Evolutionary conservation across 2,797 vertebrate species (phyloP).

Genomic region (Bradypus variegatus): DNA sequence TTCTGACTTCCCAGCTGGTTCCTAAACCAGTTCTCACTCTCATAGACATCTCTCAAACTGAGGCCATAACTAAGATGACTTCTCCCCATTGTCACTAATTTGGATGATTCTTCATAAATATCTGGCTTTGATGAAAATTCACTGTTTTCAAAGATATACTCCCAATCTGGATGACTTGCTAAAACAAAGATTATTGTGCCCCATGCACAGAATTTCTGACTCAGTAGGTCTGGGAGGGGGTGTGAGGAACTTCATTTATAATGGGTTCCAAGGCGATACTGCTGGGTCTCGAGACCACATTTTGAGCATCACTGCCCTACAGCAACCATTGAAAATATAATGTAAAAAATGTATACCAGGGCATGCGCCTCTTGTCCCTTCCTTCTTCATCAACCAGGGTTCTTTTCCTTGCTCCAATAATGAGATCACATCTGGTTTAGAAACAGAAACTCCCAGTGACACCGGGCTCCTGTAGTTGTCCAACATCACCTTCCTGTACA

Average conservation of each 20-base stretch:
- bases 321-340: not conserved
- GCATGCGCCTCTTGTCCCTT: not conserved
- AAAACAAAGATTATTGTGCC: not conserved
- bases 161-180: constrained; percentile 27
- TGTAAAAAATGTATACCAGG: constrained; percentile 9
- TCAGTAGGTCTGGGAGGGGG: not conserved
- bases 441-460: constrained; percentile 43
- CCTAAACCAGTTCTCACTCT: not conserved
- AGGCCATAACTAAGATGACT: constrained; percentile 29
- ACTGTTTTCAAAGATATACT: constrained; percentile 22
- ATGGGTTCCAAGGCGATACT: not conserved
- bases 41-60: not conserved
- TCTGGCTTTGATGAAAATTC: constrained; percentile 47
- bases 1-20: not conserved
- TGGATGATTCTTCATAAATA: constrained; percentile 38
- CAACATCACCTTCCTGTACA: constrained; percentile 62
- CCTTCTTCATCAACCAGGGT: constrained; percentile 50
- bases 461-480: constrained; percentile 60
- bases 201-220: not conserved
- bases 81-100: constrained; percentile 24
- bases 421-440: constrained; percentile 62
- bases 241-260: not conserved
- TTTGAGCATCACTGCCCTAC: not conserved
- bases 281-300: not conserved
- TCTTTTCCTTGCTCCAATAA: constrained; percentile 65